Percentiles rank a stretch among this genome's conserved stretches.
Conservation (phyloP, 2,888 invertebrate genomes). For the Troides oblongomaculatus region DNA sequence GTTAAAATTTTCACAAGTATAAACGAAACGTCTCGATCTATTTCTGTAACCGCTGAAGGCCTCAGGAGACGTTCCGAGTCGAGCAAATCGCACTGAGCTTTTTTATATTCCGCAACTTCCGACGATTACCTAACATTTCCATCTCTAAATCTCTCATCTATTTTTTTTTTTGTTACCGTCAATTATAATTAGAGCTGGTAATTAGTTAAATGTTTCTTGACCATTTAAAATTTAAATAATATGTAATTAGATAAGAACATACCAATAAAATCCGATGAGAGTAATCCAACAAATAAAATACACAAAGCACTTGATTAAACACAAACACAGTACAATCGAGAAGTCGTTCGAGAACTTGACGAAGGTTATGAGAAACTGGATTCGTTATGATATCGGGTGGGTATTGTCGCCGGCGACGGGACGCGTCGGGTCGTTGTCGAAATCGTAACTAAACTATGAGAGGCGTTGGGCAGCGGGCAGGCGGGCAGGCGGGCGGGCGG, state of each 20-base stretch:
- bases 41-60: conserved; percentile 73
- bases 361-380: conserved; percentile 62
- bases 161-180: not conserved
- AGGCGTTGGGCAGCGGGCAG: conserved; percentile 72
- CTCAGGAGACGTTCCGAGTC: conserved; percentile 52
- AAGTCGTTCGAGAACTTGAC: conserved; percentile 62
- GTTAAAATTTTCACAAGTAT: conserved; percentile 73
- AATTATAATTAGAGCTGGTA: not conserved
- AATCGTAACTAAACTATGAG: conserved; percentile 80
- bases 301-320: conserved; percentile 50
- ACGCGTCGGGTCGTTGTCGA: conserved; percentile 81
- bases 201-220: not conserved
- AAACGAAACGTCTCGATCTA: conserved; percentile 74
- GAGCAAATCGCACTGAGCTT: conserved; percentile 50
- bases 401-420: conserved; percentile 75
- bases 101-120: conserved; percentile 57
- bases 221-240: not conserved
- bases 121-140: conserved; percentile 58
- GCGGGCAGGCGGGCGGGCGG: conserved; percentile 59
- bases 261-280: conserved; percentile 32
- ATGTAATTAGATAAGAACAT: conserved; percentile 33
- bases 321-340: conserved; percentile 52
- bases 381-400: conserved; percentile 68
- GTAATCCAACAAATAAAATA: conserved; percentile 60
- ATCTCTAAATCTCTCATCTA: not conserved